Evolutionary conservation across 2,888 invertebrate genomes (phyloP), one percentile per base, ranked within the genome.

Genomic region (Harpagoxenus sublaevis): DNA sequence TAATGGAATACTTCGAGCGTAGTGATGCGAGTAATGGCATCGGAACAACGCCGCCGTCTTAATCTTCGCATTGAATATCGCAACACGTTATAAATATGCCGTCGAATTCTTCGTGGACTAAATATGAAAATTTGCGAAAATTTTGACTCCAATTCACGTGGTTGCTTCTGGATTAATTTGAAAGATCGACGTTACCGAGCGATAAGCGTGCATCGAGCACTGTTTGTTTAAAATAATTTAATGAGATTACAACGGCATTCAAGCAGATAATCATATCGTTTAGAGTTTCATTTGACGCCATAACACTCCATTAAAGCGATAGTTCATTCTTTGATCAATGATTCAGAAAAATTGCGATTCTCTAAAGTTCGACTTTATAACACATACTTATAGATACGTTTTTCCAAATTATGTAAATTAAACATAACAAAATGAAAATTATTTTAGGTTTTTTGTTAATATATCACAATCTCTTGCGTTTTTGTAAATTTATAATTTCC

Each of bases 171-270:
- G 31, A 78, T 48, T 60, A 23, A 82, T 55, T 51, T 28, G 39
- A 68, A 66, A 60, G 31, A 35, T 28, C 35, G 60, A 51, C 55
- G 48, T 23, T 66, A 62, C 31, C 60, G n/a, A 68, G 51, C 35
- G 82, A 60, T 70, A 82, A 88, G 62, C 66, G 15, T 70, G 53
- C 5, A n/a, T 48, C 70, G 65, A 73, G 55, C 79, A 62, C 79
- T 84, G 87, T 86, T 88, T 85, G 73, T 86, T 89, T 85, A 70
- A 82, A 89, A 87, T 85, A 85, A 85, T 84, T 84, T 83, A 77
- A 84, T 60, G 79, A 87, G 84, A 89, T 89, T 89, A 89, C 84
- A 83, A 82, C 83, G 48, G 65, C 70, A 70, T 55, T 42, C 35
- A 18, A 35, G 70, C 23, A 68, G 71, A 82, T 71, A 65, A 53